Conservation (phyloP, 2,888 invertebrate genomes). For the Xestia c-nigrum region DNA sequence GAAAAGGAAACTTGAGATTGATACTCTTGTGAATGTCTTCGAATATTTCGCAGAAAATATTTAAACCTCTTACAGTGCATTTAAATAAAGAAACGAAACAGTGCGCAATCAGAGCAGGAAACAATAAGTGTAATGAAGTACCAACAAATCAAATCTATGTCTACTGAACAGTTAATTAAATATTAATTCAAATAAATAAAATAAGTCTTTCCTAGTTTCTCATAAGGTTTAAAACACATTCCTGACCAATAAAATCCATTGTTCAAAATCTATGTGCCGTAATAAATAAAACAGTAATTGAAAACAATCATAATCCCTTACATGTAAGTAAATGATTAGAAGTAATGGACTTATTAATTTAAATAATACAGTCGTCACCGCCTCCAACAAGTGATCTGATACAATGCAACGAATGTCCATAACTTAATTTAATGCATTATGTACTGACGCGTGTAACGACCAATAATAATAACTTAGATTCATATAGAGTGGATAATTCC, state of each 20-base stretch:
- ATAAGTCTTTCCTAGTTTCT: neutral
- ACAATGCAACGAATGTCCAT: conserved; percentile 23
- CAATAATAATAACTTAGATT: conserved; percentile 41
- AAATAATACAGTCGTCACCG: conserved; percentile 35
- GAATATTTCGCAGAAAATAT: neutral
- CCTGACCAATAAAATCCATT: conserved; percentile 13
- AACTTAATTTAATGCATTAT: conserved; percentile 38
- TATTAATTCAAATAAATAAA: conserved; percentile 15
- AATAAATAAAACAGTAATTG: conserved; percentile 18
- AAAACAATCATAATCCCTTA: conserved; percentile 9
- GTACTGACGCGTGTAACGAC: conserved; percentile 19
- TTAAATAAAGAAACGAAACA: neutral
- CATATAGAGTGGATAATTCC: conserved; percentile 28
- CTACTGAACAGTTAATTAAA: neutral
- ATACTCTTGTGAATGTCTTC: too few relatives aligned
- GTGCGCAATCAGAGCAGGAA: neutral
- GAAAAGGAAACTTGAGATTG: neutral
- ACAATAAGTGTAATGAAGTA: neutral
- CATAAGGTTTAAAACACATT: conserved; percentile 3
- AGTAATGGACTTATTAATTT: conserved; percentile 27
- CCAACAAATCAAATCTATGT: neutral
- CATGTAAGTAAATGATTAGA: conserved; percentile 9
- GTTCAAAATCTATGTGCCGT: conserved; percentile 4
- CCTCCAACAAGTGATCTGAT: conserved; percentile 25
- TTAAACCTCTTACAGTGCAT: neutral